Conservation (phyloP, 1,140 invertebrate species). For the Calephelis nemesis region DNA sequence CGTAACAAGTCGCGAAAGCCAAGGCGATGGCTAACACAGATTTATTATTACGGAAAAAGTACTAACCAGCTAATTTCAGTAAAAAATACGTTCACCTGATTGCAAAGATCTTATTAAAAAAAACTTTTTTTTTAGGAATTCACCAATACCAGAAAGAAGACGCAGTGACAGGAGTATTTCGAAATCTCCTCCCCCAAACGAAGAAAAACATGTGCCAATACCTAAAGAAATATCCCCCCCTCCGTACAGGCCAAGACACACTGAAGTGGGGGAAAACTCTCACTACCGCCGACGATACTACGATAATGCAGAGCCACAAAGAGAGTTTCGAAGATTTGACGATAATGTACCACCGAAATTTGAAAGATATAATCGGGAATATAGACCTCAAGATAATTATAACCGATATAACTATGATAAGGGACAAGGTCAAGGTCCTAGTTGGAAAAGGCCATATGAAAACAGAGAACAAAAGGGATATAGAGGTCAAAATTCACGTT, state of each 20-base stretch:
- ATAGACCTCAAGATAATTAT: slow-evolving; percentile 33
- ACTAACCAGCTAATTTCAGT: too few species aligned
- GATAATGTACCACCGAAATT: slow-evolving; percentile 41
- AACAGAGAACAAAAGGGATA: slow-evolving; percentile 31
- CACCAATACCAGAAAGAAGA: slow-evolving; percentile 43
- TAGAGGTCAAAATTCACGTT: slow-evolving; percentile 32
- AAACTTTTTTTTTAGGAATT: slow-evolving; percentile 40
- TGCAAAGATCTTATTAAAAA: too few species aligned
- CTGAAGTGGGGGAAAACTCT: slow-evolving; percentile 35
- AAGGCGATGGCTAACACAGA: too few species aligned
- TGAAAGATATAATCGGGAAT: slow-evolving; percentile 41
- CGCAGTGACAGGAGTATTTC: slow-evolving; percentile 43
- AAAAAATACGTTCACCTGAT: too few species aligned
- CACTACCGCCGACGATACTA: slow-evolving; percentile 32
- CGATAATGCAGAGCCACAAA: slow-evolving; percentile 29
- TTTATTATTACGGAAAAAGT: too few species aligned
- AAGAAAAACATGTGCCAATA: slow-evolving; percentile 47
- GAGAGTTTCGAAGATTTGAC: slow-evolving; percentile 38
- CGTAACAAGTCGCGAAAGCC: too few species aligned
- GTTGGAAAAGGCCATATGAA: slow-evolving; percentile 38
- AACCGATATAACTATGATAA: slow-evolving; percentile 38
- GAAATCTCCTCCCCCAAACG: slow-evolving; percentile 43
- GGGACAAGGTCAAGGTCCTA: slow-evolving; percentile 36
- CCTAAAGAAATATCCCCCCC: slow-evolving; percentile 33
- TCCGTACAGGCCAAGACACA: slow-evolving; percentile 31